phyloP scores from a whole-genome alignment of 2,888 invertebrate species.

The Myathropa florea region DNA sequence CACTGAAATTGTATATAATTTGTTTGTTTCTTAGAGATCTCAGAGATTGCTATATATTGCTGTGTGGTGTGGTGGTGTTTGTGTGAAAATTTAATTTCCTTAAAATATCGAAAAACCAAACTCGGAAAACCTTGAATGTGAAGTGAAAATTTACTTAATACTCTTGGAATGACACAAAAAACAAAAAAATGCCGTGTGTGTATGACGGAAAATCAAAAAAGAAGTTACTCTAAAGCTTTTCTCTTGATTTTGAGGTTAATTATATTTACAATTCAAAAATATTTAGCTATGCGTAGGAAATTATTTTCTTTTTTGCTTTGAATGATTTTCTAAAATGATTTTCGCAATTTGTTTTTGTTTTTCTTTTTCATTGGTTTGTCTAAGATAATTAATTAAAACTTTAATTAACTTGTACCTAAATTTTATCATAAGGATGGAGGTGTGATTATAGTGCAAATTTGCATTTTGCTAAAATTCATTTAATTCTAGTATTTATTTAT shows the following conservation, averaged over 20 bases:
- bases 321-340: slow-evolving; percentile 54
- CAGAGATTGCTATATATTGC: slow-evolving; percentile 66
- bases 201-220: slow-evolving; percentile 35
- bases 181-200: not conserved
- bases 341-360: slow-evolving; percentile 72
- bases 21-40: slow-evolving; percentile 31
- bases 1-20: slow-evolving; percentile 29
- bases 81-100: not conserved
- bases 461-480: slow-evolving; percentile 69
- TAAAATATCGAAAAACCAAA: slow-evolving; percentile 75
- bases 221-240: slow-evolving; percentile 66
- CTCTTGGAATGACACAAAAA: slow-evolving; percentile 34
- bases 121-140: slow-evolving; percentile 20
- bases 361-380: slow-evolving; percentile 35
- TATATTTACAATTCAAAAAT: slow-evolving; percentile 63
- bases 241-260: slow-evolving; percentile 52
- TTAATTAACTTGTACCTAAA: slow-evolving; percentile 72
- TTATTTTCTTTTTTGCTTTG: slow-evolving; percentile 8
- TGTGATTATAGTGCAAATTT: slow-evolving; percentile 72
- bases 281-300: slow-evolving; percentile 49
- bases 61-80: slow-evolving; percentile 42
- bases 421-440: slow-evolving; percentile 76
- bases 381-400: slow-evolving; percentile 47
- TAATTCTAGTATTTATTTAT: slow-evolving; percentile 46
- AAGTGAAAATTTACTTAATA: slow-evolving; percentile 26